A percentile compares a stretch with the other conserved stretches of the same genome.
phyloP scores from a whole-genome alignment of 2,113 vertebrate species.

The Myotis yumanensis region DNA sequence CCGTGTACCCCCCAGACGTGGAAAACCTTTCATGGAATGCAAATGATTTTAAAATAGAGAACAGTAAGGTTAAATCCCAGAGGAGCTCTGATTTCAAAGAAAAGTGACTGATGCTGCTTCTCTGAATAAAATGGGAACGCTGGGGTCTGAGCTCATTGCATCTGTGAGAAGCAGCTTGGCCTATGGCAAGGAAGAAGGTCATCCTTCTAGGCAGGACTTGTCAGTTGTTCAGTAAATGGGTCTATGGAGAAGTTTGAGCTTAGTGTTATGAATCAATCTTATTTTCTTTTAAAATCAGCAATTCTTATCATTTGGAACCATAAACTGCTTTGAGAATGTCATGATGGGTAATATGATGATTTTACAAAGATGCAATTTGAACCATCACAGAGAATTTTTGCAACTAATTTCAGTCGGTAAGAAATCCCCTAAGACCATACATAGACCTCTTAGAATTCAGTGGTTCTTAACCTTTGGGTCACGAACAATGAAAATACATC shows the following conservation, averaged over 20 bases:
- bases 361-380: slow-evolving; percentile 20
- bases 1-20: not conserved
- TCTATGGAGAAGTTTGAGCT: not conserved
- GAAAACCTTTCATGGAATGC: not conserved
- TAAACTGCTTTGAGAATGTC: slow-evolving; percentile 28
- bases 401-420: not conserved
- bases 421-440: not conserved
- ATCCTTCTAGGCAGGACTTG: not conserved
- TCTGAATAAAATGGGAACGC: not conserved
- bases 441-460: not conserved
- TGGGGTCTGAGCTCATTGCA: not conserved
- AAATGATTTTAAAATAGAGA: not conserved
- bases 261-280: not conserved
- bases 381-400: not conserved
- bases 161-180: not conserved
- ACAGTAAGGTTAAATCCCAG: not conserved
- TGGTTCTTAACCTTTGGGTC: too few relatives aligned
- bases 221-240: not conserved
- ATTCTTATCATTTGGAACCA: not conserved
- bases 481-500: too few relatives aligned
- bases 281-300: not conserved
- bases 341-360: not conserved
- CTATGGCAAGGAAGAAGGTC: not conserved
- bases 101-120: not conserved
- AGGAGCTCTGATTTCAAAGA: not conserved